phyloP scores from a whole-genome alignment of 2,113 vertebrate genomes.

The Atrichornis clamosus region DNA sequence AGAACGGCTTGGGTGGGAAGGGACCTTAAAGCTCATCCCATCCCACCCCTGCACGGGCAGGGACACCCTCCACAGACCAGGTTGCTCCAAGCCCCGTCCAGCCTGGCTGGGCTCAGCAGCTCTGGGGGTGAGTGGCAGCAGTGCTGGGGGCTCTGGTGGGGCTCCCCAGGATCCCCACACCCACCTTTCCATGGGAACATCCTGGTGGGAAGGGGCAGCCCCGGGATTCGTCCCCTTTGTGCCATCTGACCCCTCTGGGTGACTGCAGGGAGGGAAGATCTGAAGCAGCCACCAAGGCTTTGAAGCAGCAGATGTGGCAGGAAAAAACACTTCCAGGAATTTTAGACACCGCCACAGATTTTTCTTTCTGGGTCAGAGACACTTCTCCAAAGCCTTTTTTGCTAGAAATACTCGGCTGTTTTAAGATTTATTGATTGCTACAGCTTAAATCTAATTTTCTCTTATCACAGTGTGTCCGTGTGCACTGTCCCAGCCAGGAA shows the following conservation, averaged over 20 bases:
- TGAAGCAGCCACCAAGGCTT: neutral
- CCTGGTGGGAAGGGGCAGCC: neutral
- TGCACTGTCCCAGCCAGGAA: neutral
- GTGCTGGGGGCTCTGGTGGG: neutral
- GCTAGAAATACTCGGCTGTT: neutral
- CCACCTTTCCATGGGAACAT: neutral
- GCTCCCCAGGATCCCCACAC: neutral
- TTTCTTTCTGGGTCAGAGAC: neutral
- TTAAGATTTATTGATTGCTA: neutral
- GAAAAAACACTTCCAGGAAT: neutral
- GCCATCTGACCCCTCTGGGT: neutral
- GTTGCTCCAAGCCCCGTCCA: neutral
- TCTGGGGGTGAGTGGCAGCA: fast-evolving
- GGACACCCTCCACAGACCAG: neutral
- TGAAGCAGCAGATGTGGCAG: neutral
- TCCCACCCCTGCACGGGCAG: neutral
- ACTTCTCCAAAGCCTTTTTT: neutral
- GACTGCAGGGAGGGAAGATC: fast-evolving
- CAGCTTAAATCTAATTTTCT: neutral
- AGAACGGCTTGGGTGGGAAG: neutral
- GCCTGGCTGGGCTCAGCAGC: neutral
- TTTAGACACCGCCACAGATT: neutral
- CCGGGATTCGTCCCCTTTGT: fast-evolving
- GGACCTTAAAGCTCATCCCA: fast-evolving
- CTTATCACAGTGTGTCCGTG: fast-evolving